These are phyloP conservation scores for Xyliphius kryptos DNA, from an alignment of 2,113 vertebrate genomes.

Conservation along the genomic window DNA sequence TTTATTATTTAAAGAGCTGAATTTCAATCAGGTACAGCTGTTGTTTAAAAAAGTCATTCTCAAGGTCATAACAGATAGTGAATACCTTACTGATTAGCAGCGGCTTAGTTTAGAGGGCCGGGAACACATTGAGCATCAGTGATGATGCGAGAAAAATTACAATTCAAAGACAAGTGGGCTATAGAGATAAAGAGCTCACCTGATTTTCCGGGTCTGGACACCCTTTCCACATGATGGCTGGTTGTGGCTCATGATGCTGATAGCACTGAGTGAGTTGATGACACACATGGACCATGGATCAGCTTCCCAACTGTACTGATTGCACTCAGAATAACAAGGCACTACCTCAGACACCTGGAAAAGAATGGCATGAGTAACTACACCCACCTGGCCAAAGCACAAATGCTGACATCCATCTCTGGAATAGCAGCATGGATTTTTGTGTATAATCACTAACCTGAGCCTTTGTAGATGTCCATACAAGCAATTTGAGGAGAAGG, in stretches of 20 bases:
- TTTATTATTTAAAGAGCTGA: constrained; percentile 13
- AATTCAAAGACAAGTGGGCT: too few species aligned
- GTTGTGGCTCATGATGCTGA: constrained; percentile 7
- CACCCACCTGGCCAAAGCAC: too few species aligned
- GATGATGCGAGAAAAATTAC: too few species aligned
- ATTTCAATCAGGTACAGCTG: constrained; percentile 23
- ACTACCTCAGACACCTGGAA: constrained; percentile 77
- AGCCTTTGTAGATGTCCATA: constrained; percentile 81
- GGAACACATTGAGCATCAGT: not conserved
- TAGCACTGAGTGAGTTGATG: constrained; percentile 62
- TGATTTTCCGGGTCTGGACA: constrained; percentile 68
- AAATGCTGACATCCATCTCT: too few species aligned
- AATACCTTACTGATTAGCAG: not conserved
- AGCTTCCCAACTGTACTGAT: constrained; percentile 72
- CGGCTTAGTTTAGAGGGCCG: too few species aligned
- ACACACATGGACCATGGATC: constrained; percentile 74
- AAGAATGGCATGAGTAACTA: too few species aligned
- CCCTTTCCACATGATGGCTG: constrained; percentile 69
- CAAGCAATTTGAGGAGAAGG: constrained; percentile 54
- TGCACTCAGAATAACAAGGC: constrained; percentile 75
- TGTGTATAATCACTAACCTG: constrained; percentile 80
- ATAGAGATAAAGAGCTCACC: too few species aligned
- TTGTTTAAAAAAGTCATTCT: not conserved
- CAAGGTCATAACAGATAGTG: constrained; percentile 3
- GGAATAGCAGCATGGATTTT: too few species aligned